Evolutionary conservation across 2,888 invertebrate genomes (phyloP), one percentile per base, ranked within the genome.

Genomic region (Cremastinae sp.): DNA sequence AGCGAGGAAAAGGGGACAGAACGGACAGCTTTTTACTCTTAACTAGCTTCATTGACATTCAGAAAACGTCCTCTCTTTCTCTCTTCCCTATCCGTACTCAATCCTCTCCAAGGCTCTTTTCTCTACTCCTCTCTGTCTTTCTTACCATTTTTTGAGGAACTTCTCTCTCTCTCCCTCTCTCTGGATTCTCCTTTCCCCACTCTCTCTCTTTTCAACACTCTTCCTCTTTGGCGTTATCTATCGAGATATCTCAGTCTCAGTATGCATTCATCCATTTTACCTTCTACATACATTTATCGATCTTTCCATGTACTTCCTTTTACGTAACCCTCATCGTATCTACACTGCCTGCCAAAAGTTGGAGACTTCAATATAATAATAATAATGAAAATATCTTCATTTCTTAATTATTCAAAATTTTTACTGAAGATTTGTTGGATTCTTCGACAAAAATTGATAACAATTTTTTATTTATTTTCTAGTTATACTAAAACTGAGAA

Each of bases 1-100:
- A 58, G 4, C 12, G 45, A 22, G 28, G 5, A 28, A 28, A 47
- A 41, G 43, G 8, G 2, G 35, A 16, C 51, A 28, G 9, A 49
- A 16, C 28, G 28, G 43, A 22, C 64, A 61, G 70, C 75, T 75
- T 75, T 65, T 58, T 41, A 70, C 65, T 69, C 72, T 72, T 62
- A 75, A 75, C 75, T 76, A 66, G 72, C 68, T 69, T 74, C 74
- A 80, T 80, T 78, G 77, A 77, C 45, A 80, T 80, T 78, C 80
- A 69, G 66, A 77, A 74, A 76, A 72, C 59, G 71, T 74, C 49
- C 53, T 43, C 61, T 43, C 56, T 64, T 74, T 68, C 37, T 64
- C 51, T 53, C 12, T 61, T n/a, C n/a, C 62, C n/a, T 28, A 58
- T 45, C 47, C 43, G 55, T 35, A 41, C 55, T 45, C 51, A 14